Base-by-base conservation (phyloP, 1,140 invertebrate genomes). In the Apis florea region DNA sequence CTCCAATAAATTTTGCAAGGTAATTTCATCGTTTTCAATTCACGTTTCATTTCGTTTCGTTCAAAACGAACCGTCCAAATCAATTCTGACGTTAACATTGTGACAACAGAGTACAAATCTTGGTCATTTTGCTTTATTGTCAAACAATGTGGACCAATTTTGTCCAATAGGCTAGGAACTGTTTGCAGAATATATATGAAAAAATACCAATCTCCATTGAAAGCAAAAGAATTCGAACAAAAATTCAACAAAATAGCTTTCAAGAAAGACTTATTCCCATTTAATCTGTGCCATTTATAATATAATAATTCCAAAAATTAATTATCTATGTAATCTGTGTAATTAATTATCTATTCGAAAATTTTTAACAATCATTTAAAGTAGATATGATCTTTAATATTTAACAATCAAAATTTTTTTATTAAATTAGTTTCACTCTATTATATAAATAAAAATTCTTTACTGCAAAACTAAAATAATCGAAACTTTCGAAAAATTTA, bases 121-220 rank as follows among this genome's bases (percentile, higher is more conserved):
- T 71, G 69, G n/a, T 71, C 21, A 56, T 58, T 40, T 19, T 19
- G 53, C 9, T 56, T 56, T 31, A 71, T 71, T 71, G 69, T 21
- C 69, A 71, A 56, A 71, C 53, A 58, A 21, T 51, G 5, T 10
- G 24, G 6, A 70, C 51, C 21, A 67, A 64, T 64, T 40, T 19
- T 53, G 17, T n/a, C 24, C 17, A 26, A 26, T 19, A 4, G 5
- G 0, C 12, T 12, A 12, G n/a, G 53, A 70, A 53, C 1, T 13
- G 5, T 58, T 31, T 40, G 21, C 21, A 40, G 19, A 21, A 15
- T 26, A 0, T 9, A 11, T 4, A 56, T 56, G 12, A 31, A 58
- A 40, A 71, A 56, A 11, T 5, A 54, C 13, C 24, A 53, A 54
- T 26, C 5, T 31, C 3, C 67, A 26, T 11, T n/a, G n/a, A 17